phyloP scores from a whole-genome alignment of 1,140 invertebrate genomes.

The Drosophila saltans region DNA sequence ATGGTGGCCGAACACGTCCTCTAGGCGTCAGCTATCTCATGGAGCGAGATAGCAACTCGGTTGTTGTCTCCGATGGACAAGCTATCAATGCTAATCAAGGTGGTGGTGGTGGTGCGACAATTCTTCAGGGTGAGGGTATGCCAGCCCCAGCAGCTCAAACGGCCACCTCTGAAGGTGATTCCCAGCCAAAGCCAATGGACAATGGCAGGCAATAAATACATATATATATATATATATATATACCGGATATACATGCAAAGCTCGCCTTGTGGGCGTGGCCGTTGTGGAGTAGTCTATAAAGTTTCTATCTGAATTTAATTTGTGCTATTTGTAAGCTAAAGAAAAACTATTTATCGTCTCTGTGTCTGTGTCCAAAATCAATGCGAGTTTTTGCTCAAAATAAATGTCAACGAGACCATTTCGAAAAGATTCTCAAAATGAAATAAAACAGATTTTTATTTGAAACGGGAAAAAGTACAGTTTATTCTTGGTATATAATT shows the following conservation, averaged over 20 bases:
- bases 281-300: slow-evolving; percentile 36
- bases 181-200: slow-evolving; percentile 24
- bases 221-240: not conserved
- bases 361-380: not conserved
- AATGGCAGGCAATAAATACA: slow-evolving; percentile 34
- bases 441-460: not conserved
- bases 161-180: slow-evolving; percentile 35
- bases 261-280: slow-evolving; percentile 42
- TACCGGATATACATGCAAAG: not conserved
- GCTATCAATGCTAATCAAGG: slow-evolving; percentile 47
- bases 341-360: slow-evolving; percentile 55
- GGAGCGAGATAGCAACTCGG: slow-evolving; percentile 68
- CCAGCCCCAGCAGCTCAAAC: slow-evolving; percentile 68
- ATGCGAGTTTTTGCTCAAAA: slow-evolving; percentile 62
- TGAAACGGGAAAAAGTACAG: slow-evolving; percentile 42
- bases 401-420: slow-evolving; percentile 36
- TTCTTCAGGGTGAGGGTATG: slow-evolving; percentile 44
- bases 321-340: slow-evolving; percentile 67
- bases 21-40: slow-evolving; percentile 82
- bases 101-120: slow-evolving; percentile 43
- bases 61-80: slow-evolving; percentile 51
- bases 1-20: slow-evolving; percentile 79
- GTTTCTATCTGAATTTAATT: slow-evolving; percentile 64
- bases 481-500: slow-evolving; percentile 38
- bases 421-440: slow-evolving; percentile 66